These are phyloP conservation scores for Sternarchorhynchus goeldii DNA, from an alignment of 2,797 vertebrate species.

Conservation along the genomic window DNA sequence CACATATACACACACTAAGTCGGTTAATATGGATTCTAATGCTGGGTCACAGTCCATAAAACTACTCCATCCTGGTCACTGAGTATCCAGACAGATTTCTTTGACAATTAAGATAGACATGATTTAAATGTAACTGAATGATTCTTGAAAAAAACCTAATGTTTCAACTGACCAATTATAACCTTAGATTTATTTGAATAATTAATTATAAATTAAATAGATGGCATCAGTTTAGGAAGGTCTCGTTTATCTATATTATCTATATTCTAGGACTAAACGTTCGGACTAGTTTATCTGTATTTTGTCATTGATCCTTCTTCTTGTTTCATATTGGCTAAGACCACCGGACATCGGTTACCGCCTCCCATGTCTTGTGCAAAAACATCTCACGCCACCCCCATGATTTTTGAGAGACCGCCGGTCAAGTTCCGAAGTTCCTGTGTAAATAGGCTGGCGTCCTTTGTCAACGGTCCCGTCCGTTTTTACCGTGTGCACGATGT, in stretches of 20 bases:
- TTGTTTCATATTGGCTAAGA: constrained; percentile 69
- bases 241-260: no score
- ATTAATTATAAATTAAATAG: no score
- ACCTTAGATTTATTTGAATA: no score
- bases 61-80: no score
- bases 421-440: constrained; percentile 58
- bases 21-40: not conserved
- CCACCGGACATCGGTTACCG: constrained; percentile 55
- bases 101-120: no score
- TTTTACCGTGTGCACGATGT: constrained; percentile 64
- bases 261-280: not conserved
- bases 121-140: no score
- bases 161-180: no score
- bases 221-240: not conserved
- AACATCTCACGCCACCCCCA: constrained; percentile 22
- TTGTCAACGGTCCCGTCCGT: constrained; percentile 38
- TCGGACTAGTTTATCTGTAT: not conserved
- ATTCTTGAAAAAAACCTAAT: no score
- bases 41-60: no score
- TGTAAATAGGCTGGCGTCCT: not conserved
- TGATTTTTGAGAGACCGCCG: not conserved
- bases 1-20: not conserved
- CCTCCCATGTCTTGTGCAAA: constrained; percentile 59
- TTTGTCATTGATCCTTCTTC: constrained; percentile 54
- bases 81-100: no score